Evolutionary conservation across 2,888 invertebrate species (phyloP), one percentile per base, ranked within the genome.

Genomic region (Dexiosoma caninum): DNA sequence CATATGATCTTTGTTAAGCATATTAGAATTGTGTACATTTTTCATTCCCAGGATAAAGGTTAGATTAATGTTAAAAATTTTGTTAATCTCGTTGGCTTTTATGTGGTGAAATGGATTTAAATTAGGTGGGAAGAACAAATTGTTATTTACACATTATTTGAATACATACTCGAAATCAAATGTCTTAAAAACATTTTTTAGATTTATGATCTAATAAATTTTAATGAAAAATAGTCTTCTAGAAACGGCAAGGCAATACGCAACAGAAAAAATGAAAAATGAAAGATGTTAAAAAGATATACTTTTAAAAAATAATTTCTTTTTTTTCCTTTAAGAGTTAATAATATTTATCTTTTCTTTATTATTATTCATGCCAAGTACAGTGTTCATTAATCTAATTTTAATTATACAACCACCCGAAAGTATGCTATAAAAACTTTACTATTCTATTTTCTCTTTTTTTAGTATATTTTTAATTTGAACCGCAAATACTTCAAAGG

Each of bases 1-100:
- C 64, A 71, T 23, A 32, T 64, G 64, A 66, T 71, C 21, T 57
- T 42, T 66, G 59, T 55, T 19, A 37, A 27, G 49, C 35, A 21
- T 42, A 27, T 71, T 66, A 32, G 59, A 49, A 77, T 6, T 55
- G 55, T 49, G 55, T 70, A 42, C 32, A 70, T 51, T 49, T 30
- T 62, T n/a, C n/a, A 4, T 8, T 3, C 5, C 30, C 21, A 8
- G n/a, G 30, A 23, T 53, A 4, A 4, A 10, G 12, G 37, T 6
- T 14, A 12, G 16, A 23, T 16, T 62, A 32, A 53, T n/a, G 21
- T 21, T 49, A 14, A 10, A 9, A 30, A 30, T n/a, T 49, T 60
- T 59, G 35, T 37, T 23, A 23, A 44, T 35, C 6, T 23, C 12
- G 2, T 30, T 1, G 7, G 5, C 4, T 23, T 9, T 9, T 23